Conservation (phyloP, 1,140 invertebrate species). For the Himalopsyche phryganea region DNA sequence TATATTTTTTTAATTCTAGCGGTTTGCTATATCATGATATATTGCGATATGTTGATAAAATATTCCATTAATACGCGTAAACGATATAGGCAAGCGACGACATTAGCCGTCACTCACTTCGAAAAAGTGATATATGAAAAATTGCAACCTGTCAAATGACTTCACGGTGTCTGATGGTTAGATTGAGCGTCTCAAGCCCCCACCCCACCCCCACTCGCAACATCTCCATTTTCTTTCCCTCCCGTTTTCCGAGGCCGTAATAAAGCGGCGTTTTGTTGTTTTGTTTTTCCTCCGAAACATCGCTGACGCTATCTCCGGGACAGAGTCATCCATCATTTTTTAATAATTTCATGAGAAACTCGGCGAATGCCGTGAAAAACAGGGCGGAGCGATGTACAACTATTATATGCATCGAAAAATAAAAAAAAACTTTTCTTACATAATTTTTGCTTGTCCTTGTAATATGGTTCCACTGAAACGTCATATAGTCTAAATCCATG, state of each 20-base stretch:
- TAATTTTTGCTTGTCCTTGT: no score
- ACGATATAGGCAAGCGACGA: no score
- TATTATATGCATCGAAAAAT: no score
- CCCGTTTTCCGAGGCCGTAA: background rate
- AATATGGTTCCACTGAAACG: no score
- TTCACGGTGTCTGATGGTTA: conserved; percentile 5
- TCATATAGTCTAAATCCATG: no score
- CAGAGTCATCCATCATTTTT: conserved; percentile 32
- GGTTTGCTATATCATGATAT: no score
- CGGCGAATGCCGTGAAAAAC: conserved; percentile 8
- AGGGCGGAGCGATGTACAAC: background rate
- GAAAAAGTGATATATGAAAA: conserved; percentile 13
- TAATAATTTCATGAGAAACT: conserved; percentile 24
- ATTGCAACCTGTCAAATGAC: conserved; percentile 18
- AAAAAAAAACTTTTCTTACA: no score
- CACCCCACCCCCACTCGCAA: background rate
- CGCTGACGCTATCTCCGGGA: conserved; percentile 13
- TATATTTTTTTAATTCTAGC: no score
- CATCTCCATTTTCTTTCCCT: background rate
- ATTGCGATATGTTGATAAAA: no score
- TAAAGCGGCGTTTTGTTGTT: conserved; percentile 16
- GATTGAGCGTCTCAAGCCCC: background rate
- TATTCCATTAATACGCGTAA: no score
- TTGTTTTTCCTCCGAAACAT: conserved; percentile 15
- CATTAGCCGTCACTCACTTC: no score